phyloP scores from a whole-genome alignment of 2,797 vertebrate genomes.

The Sebastes itinus region DNA sequence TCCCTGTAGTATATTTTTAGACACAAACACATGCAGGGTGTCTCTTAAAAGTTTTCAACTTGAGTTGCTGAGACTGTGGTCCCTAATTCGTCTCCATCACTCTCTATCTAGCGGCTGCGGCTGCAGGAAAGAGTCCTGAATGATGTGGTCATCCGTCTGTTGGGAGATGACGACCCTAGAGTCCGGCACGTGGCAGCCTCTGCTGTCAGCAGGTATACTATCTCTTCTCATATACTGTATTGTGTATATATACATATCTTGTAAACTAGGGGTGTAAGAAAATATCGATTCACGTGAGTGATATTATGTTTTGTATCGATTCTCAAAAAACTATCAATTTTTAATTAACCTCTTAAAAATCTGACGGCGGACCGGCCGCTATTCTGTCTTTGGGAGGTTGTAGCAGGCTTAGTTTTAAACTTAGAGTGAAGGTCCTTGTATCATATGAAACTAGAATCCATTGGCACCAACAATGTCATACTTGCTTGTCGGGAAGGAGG shows the following conservation, averaged over 20 bases:
- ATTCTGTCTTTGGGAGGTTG: too few relatives aligned
- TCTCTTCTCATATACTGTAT: background rate
- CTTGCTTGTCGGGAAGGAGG: too few relatives aligned
- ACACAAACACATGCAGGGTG: background rate
- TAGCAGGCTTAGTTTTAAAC: too few relatives aligned
- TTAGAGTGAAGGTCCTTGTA: too few relatives aligned
- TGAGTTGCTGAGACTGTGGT: background rate
- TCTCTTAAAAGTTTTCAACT: background rate
- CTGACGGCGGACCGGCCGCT: too few relatives aligned
- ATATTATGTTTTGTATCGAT: too few relatives aligned
- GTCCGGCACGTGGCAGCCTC: constrained; percentile 92
- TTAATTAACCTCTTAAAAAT: too few relatives aligned
- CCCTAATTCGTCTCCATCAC: background rate
- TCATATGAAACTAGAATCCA: too few relatives aligned
- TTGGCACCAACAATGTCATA: rapidly evolving
- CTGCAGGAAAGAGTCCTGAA: constrained; percentile 92
- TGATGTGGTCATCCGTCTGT: constrained; percentile 87
- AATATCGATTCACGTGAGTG: too few relatives aligned
- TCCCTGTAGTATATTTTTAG: background rate
- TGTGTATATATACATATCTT: background rate
- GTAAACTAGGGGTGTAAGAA: too few relatives aligned
- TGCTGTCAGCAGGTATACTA: constrained; percentile 86
- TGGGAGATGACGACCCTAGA: constrained; percentile 95
- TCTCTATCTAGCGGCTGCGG: constrained; percentile 82
- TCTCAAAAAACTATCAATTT: too few relatives aligned